Conservation (phyloP, 2,888 invertebrate species). For the Allophyes oxyacanthae region DNA sequence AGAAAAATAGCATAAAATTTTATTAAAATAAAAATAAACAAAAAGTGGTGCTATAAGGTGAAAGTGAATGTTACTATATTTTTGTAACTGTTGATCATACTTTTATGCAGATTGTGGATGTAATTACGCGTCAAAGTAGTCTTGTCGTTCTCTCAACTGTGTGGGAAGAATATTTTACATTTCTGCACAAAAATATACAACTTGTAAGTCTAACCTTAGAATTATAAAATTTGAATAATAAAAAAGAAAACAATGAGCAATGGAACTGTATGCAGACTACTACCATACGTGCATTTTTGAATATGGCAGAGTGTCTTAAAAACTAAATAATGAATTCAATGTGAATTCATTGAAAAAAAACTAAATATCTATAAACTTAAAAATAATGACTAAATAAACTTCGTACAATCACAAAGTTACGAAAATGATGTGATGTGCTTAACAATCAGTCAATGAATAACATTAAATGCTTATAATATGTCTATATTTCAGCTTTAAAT, state of each 20-base stretch:
- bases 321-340: slow-evolving; percentile 69
- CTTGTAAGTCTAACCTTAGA: slow-evolving; percentile 48
- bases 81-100: slow-evolving; percentile 60
- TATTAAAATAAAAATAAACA: slow-evolving; percentile 74
- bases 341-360: slow-evolving; percentile 68
- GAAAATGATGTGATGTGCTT: slow-evolving; percentile 70
- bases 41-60: slow-evolving; percentile 71
- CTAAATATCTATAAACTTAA: slow-evolving; percentile 60
- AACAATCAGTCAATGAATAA: slow-evolving; percentile 80
- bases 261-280: slow-evolving; percentile 73
- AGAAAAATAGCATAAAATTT: slow-evolving; percentile 71
- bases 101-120: slow-evolving; percentile 61
- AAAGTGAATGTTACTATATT: slow-evolving; percentile 66
- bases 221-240: slow-evolving; percentile 59
- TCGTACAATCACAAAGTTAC: slow-evolving; percentile 64
- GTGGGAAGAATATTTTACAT: slow-evolving; percentile 24
- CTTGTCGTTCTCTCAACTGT: slow-evolving; percentile 7
- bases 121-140: slow-evolving; percentile 32
- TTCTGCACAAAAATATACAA: slow-evolving; percentile 65
- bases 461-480: slow-evolving; percentile 78
- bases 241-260: slow-evolving; percentile 68
- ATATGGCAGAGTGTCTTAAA: slow-evolving; percentile 58
- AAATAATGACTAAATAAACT: slow-evolving; percentile 62
- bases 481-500: slow-evolving; percentile 72
- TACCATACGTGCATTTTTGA: slow-evolving; percentile 74